Evolutionary conservation across 2,888 invertebrate genomes (phyloP).

Genomic region (Platynereis dumerilii): DNA sequence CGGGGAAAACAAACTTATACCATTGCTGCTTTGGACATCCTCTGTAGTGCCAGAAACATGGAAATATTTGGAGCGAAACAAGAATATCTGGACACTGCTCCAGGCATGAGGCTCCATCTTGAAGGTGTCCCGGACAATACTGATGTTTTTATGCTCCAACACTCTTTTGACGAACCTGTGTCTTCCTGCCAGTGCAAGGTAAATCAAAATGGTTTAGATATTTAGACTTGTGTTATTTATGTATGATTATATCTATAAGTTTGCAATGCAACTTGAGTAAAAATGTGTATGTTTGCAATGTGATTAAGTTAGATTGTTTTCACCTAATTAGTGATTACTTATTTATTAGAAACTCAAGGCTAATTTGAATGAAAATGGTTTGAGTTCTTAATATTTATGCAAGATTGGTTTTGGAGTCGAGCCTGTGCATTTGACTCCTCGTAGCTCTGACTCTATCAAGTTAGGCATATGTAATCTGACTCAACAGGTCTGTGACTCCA

Average conservation of each 20-base stretch:
- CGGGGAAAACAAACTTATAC: neutral
- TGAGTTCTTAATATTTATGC: neutral
- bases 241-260: conserved; percentile 5
- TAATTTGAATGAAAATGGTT: neutral
- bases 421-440: too few species aligned
- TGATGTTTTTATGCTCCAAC: conserved; percentile 12
- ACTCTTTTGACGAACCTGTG: conserved; percentile 18
- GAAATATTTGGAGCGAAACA: conserved; percentile 9
- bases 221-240: neutral
- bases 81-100: neutral
- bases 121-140: neutral
- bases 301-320: neutral
- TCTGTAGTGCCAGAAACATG: conserved; percentile 16
- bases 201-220: neutral
- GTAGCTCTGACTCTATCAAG: too few species aligned
- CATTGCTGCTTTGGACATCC: conserved; percentile 14
- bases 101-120: neutral
- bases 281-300: neutral
- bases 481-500: too few species aligned
- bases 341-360: neutral
- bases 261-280: too few species aligned
- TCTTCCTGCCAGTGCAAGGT: conserved; percentile 6
- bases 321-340: neutral
- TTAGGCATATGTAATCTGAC: too few species aligned
- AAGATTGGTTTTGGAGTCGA: neutral